Conservation (phyloP, 2,113 vertebrate species). For the Brachypodius melanocephalos region DNA sequence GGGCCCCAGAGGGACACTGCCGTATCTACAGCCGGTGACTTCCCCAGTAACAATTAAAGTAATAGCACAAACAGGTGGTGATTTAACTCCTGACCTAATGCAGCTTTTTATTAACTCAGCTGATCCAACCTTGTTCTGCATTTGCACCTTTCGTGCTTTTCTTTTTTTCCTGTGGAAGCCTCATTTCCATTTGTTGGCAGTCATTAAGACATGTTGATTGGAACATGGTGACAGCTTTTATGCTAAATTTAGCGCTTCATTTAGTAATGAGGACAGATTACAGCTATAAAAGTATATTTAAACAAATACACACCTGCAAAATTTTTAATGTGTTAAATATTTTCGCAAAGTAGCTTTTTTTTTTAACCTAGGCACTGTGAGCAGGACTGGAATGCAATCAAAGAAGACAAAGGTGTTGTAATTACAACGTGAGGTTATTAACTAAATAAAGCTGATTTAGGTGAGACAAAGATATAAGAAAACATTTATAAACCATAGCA, state of each 20-base stretch:
- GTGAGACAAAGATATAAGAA: neutral
- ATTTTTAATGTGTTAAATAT: neutral
- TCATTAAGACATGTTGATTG: conserved; percentile 2
- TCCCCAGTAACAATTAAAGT: neutral
- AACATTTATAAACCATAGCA: neutral
- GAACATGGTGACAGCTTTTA: conserved; percentile 5
- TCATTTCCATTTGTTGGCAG: conserved; percentile 18
- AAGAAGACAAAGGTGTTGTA: neutral
- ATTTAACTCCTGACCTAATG: neutral
- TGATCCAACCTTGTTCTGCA: neutral
- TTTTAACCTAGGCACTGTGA: neutral
- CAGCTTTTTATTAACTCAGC: neutral
- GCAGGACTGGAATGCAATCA: neutral
- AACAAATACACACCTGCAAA: conserved; percentile 28
- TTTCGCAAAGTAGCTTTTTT: neutral
- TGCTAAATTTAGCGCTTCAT: conserved; percentile 28
- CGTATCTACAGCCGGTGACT: neutral
- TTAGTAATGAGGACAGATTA: conserved; percentile 26
- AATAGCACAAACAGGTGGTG: neutral
- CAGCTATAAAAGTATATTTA: neutral
- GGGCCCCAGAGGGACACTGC: neutral
- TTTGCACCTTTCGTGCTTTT: neutral
- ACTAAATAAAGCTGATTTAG: neutral
- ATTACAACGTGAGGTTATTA: neutral
- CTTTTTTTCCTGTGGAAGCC: neutral